Evolutionary conservation across 2,888 invertebrate genomes (phyloP).

Genomic region (Odontomyia ornata): DNA sequence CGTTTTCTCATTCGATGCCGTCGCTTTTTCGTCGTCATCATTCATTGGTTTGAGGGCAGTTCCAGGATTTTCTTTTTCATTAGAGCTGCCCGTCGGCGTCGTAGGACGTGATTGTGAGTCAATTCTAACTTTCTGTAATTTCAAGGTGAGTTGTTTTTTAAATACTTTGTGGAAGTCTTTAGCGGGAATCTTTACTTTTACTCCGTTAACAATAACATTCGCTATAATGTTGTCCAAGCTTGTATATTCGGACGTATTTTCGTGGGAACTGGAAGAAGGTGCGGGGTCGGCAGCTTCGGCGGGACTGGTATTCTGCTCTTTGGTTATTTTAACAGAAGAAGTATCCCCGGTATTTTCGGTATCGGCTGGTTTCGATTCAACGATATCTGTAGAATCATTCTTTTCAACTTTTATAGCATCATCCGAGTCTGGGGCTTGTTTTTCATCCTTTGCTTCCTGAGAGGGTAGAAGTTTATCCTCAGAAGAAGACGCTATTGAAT

Average conservation of each 20-base stretch:
- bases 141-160: conserved; percentile 31
- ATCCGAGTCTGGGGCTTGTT: background rate
- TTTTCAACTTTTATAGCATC: too few relatives aligned
- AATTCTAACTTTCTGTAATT: conserved; percentile 35
- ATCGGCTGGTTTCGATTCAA: too few relatives aligned
- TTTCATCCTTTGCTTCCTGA: conserved; percentile 8
- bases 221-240: conserved; percentile 8
- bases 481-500: too few relatives aligned
- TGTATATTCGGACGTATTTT: conserved; percentile 49
- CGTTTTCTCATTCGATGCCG: background rate
- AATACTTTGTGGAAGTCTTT: conserved; percentile 18
- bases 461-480: too few relatives aligned
- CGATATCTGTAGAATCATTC: too few relatives aligned
- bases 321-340: too few relatives aligned
- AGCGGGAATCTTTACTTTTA: conserved; percentile 21
- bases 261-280: conserved; percentile 49
- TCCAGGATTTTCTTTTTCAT: background rate
- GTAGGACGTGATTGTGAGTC: background rate
- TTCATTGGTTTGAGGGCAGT: background rate
- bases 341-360: too few relatives aligned
- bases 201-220: conserved; percentile 27
- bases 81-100: background rate
- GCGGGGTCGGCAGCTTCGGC: background rate
- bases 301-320: too few relatives aligned
- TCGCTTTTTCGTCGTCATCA: background rate